Conservation (phyloP, 92 coral and sea anemone species). For the Montipora capitata region DNA sequence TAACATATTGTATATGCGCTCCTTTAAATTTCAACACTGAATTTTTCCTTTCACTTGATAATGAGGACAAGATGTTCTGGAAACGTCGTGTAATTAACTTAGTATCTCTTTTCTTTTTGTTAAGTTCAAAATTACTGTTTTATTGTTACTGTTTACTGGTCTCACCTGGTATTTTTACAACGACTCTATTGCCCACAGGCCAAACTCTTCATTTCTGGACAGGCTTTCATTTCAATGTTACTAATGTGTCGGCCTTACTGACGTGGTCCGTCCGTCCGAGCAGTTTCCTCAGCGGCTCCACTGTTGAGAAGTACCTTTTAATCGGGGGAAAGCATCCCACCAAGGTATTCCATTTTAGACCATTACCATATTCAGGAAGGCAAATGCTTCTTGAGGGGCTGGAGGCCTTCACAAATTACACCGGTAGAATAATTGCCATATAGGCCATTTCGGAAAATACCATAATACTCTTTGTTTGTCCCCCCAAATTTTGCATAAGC, state of each 20-base stretch:
- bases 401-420: background rate
- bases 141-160: too few species aligned
- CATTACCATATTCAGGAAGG: background rate
- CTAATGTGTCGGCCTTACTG: background rate
- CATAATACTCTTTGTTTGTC: too few species aligned
- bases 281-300: too few species aligned
- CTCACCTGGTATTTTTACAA: too few species aligned
- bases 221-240: background rate
- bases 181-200: background rate
- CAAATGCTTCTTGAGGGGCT: background rate
- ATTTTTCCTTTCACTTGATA: conserved; percentile 23
- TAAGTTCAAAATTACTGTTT: too few species aligned
- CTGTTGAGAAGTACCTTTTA: too few species aligned
- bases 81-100: conserved; percentile 29
- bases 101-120: conserved; percentile 22
- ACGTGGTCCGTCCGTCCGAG: background rate
- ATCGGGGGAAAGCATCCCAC: background rate
- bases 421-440: background rate
- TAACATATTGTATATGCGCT: too few species aligned
- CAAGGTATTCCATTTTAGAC: background rate
- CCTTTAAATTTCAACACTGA: too few species aligned
- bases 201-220: background rate
- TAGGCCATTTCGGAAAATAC: too few species aligned
- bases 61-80: conserved; percentile 32
- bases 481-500: too few species aligned